Evolutionary conservation across 2,797 vertebrate species (phyloP).

Genomic region (Pampus argenteus): DNA sequence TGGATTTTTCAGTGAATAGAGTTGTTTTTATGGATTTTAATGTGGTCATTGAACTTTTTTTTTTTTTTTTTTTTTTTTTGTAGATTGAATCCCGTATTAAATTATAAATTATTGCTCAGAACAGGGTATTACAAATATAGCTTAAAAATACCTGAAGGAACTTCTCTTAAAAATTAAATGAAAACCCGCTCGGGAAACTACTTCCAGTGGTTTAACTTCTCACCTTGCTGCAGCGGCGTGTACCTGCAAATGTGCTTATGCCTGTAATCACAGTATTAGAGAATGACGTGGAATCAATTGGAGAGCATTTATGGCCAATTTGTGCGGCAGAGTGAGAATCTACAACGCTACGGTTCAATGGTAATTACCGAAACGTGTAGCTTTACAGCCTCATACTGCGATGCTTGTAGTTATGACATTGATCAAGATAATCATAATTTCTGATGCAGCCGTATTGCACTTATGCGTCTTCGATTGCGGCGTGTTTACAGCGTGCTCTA

Average conservation of each 20-base stretch:
- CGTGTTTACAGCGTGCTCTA: constrained; percentile 4
- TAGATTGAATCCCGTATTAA: too few species aligned
- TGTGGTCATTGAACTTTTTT: too few species aligned
- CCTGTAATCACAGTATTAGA: not conserved
- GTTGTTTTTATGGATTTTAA: too few species aligned
- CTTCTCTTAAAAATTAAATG: too few species aligned
- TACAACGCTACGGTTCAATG: not conserved
- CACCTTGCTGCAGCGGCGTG: too few species aligned
- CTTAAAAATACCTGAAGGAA: too few species aligned
- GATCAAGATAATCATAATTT: constrained; percentile 20
- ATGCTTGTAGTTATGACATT: constrained; percentile 6
- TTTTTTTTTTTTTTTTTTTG: too few species aligned
- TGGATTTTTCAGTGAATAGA: too few species aligned
- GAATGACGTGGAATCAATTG: constrained; percentile 14
- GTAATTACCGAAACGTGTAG: constrained; percentile 14
- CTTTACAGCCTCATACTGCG: not conserved
- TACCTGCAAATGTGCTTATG: not conserved
- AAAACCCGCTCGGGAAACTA: too few species aligned
- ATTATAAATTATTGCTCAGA: too few species aligned
- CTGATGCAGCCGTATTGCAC: not conserved
- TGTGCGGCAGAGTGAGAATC: not conserved
- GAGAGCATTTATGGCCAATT: constrained; percentile 6
- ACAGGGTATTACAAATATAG: too few species aligned
- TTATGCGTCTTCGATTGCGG: constrained; percentile 2
- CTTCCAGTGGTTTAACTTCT: too few species aligned